Evolutionary conservation across 2,113 vertebrate genomes (phyloP).

Genomic region (Callopanchax toddi): DNA sequence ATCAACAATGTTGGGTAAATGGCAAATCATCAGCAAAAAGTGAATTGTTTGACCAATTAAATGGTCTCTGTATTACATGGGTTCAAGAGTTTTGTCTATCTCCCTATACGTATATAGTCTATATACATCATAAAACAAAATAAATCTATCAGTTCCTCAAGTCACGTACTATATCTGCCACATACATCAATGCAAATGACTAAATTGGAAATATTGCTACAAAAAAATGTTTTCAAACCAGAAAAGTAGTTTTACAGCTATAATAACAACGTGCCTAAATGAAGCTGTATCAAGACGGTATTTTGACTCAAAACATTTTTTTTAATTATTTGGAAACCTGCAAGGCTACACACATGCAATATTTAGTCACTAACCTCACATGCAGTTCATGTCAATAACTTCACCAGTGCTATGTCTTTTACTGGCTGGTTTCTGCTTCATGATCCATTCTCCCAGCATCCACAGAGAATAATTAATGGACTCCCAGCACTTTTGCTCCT

Average conservation of each 20-base stretch:
- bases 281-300: too few species aligned
- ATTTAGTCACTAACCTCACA: slow-evolving; percentile 21
- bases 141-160: too few species aligned
- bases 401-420: slow-evolving; percentile 36
- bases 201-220: too few species aligned
- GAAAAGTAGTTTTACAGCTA: too few species aligned
- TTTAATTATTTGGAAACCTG: slow-evolving; percentile 15
- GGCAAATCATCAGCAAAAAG: background rate
- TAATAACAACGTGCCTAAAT: too few species aligned
- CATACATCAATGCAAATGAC: too few species aligned
- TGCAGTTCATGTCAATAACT: slow-evolving; percentile 8
- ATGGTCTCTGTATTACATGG: too few species aligned
- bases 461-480: slow-evolving; percentile 78
- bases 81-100: too few species aligned
- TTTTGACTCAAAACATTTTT: background rate
- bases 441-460: slow-evolving; percentile 39
- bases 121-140: too few species aligned
- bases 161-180: too few species aligned
- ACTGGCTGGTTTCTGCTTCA: slow-evolving; percentile 24
- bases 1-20: background rate
- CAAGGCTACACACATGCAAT: slow-evolving; percentile 11
- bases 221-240: too few species aligned
- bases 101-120: too few species aligned
- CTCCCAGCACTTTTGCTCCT: slow-evolving; percentile 67
- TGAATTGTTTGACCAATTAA: background rate